Conservation (phyloP, 2,888 invertebrate species). For the Pheosia gnoma region DNA sequence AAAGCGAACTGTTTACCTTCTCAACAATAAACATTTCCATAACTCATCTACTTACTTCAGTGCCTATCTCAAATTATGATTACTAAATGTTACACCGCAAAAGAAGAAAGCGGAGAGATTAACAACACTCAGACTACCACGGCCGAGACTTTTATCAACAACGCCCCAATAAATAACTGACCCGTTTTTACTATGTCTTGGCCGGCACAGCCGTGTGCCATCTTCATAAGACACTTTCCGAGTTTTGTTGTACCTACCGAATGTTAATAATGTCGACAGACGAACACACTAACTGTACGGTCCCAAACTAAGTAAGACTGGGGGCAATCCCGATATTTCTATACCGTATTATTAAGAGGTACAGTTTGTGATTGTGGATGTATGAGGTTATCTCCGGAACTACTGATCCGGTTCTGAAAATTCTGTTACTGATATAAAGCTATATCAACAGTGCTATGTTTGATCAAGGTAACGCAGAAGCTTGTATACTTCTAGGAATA, state of each 20-base stretch:
- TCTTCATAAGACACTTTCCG: neutral
- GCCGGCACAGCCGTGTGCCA: neutral
- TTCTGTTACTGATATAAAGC: no score
- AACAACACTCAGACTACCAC: neutral
- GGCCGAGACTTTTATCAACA: neutral
- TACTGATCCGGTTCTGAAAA: no score
- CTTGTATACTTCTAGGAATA: no score
- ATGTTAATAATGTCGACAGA: no score
- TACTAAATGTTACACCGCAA: neutral
- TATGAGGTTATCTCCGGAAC: no score
- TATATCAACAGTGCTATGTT: no score
- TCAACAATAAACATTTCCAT: conserved; percentile 1
- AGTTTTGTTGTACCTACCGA: neutral
- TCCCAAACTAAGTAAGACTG: no score
- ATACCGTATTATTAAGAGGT: no score
- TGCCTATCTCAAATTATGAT: neutral
- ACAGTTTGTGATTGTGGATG: no score
- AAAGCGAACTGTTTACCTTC: neutral
- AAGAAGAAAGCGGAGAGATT: conserved; percentile 1
- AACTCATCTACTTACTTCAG: neutral
- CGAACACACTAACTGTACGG: no score
- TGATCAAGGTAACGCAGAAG: no score
- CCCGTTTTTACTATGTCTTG: neutral
- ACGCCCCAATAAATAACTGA: neutral
- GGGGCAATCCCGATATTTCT: no score